Conservation (phyloP, 1,140 invertebrate species). For the Lasioglossum albipes region DNA sequence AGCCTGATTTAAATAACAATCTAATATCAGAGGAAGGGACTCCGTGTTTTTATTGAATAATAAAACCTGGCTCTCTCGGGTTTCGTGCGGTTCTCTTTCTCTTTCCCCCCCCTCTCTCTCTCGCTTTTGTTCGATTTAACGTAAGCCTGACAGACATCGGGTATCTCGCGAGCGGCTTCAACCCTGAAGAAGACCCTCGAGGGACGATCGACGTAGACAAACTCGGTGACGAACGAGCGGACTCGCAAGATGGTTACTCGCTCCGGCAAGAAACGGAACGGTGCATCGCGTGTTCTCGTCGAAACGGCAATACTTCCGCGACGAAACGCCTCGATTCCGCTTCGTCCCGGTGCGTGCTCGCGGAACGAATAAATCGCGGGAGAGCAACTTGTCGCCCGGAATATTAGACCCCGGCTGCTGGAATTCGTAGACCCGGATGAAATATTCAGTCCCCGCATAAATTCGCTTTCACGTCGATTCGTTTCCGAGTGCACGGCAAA, state of each 20-base stretch:
- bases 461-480: no score
- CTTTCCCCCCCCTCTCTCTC: not conserved
- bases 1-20: not conserved
- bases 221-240: slow-evolving; percentile 30
- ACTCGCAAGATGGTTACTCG: slow-evolving; percentile 18
- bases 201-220: slow-evolving; percentile 31
- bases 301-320: not conserved
- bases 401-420: no score
- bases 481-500: no score
- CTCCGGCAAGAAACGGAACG: not conserved
- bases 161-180: slow-evolving; percentile 30
- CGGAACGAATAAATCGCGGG: not conserved
- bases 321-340: not conserved
- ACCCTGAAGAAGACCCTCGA: slow-evolving; percentile 44
- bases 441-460: no score
- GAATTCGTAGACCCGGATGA: no score
- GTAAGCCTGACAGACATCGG: slow-evolving; percentile 19
- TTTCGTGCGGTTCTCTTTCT: not conserved
- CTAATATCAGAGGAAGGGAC: slow-evolving; percentile 3
- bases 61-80: not conserved
- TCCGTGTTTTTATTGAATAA: not conserved
- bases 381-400: no score
- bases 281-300: not conserved
- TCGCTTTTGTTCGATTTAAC: slow-evolving; percentile 28
- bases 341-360: not conserved